phyloP scores from a whole-genome alignment of 2,113 vertebrate genomes.

The Lagenorhynchus albirostris region DNA sequence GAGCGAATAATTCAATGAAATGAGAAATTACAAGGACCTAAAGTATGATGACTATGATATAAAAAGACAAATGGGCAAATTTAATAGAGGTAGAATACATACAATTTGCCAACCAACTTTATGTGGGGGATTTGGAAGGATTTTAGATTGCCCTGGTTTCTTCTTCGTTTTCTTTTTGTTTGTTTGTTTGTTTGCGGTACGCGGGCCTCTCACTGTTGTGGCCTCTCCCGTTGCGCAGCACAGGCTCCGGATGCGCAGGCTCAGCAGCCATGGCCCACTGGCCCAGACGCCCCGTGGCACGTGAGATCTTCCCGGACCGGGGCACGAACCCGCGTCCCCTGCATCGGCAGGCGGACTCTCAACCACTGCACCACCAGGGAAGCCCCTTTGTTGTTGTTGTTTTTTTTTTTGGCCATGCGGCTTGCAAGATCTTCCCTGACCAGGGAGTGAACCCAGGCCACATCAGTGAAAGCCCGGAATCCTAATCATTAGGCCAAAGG shows the following conservation, averaged over 20 bases:
- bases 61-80: not conserved
- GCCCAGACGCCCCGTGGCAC: no score
- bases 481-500: not conserved
- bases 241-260: no score
- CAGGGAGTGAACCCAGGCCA: not conserved
- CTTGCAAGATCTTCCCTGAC: not conserved
- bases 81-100: not conserved
- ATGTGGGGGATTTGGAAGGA: not conserved
- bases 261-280: no score
- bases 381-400: no score
- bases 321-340: no score
- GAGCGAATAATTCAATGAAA: conserved; percentile 12
- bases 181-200: no score
- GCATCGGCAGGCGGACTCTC: no score
- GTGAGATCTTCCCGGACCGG: no score
- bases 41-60: not conserved
- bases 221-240: no score
- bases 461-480: not conserved
- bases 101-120: not conserved
- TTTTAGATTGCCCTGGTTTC: not conserved
- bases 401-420: not conserved
- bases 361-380: no score
- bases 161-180: not conserved
- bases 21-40: not conserved
- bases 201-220: no score